Conservation (phyloP, 1,140 invertebrate genomes). For the Thalassaphorura encarpata region DNA sequence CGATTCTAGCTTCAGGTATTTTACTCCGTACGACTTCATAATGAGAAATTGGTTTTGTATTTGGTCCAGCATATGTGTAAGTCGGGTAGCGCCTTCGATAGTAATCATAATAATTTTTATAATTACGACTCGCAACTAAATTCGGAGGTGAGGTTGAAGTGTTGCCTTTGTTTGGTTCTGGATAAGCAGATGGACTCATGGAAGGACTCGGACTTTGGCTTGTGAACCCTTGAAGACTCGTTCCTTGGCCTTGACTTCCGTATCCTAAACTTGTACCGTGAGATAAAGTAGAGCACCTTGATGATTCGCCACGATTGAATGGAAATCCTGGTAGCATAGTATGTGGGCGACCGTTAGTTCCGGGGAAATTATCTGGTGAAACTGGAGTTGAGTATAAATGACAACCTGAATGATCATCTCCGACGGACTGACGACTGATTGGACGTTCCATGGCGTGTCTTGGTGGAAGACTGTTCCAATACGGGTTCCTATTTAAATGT, state of each 20-base stretch:
- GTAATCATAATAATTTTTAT: not conserved
- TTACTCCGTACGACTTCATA: too few species aligned
- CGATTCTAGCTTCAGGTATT: not conserved
- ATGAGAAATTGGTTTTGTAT: too few species aligned
- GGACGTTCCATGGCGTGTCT: too few species aligned
- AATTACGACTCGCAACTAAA: not conserved
- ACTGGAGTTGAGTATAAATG: not conserved
- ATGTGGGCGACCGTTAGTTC: not conserved
- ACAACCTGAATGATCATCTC: not conserved
- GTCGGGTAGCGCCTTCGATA: conserved; percentile 1
- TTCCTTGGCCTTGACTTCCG: conserved; percentile 8
- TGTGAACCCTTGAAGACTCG: not conserved
- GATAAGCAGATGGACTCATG: not conserved
- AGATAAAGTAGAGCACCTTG: conserved; percentile 1
- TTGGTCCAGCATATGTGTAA: not conserved
- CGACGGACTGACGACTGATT: not conserved
- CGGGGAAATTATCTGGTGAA: not conserved
- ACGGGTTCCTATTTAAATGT: too few species aligned
- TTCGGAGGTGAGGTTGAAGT: not conserved
- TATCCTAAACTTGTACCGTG: conserved; percentile 4
- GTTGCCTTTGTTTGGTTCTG: not conserved
- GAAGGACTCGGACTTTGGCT: not conserved
- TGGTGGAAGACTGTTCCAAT: too few species aligned
- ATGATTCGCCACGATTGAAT: not conserved
- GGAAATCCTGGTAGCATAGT: not conserved